phyloP scores from a whole-genome alignment of 2,113 vertebrate species.

The Ictalurus furcatus region DNA sequence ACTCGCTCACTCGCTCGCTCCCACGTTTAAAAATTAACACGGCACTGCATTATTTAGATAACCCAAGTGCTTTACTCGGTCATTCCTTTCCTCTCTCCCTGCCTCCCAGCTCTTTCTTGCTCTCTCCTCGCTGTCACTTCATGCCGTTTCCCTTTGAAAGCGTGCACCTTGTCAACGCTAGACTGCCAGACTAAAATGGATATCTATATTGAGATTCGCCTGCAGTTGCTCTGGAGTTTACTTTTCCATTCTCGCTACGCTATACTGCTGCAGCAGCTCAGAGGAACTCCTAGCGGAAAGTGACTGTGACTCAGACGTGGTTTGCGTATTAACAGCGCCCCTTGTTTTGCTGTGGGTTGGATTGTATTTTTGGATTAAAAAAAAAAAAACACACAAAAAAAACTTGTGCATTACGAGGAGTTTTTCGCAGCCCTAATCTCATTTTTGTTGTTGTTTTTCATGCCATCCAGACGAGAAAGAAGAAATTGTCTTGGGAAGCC shows the following conservation, averaged over 20 bases:
- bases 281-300: slow-evolving; percentile 2
- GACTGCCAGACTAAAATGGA: slow-evolving; percentile 62
- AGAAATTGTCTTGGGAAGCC: slow-evolving; percentile 87
- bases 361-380: neutral
- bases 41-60: slow-evolving; percentile 65
- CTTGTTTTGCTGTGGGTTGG: slow-evolving; percentile 15
- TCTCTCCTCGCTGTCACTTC: neutral
- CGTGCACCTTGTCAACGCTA: slow-evolving; percentile 44
- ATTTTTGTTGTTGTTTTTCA: neutral
- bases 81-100: slow-evolving; percentile 4
- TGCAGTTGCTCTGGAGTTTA: slow-evolving; percentile 49
- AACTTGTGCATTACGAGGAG: neutral
- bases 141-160: slow-evolving; percentile 15
- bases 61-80: slow-evolving; percentile 23
- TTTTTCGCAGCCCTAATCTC: neutral
- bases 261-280: neutral
- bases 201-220: slow-evolving; percentile 63
- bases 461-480: slow-evolving; percentile 87
- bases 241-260: slow-evolving; percentile 14
- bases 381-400: too few relatives aligned
- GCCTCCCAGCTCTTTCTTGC: neutral
- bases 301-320: slow-evolving; percentile 13
- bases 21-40: slow-evolving; percentile 60
- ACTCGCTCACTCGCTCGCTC: neutral
- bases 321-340: neutral